phyloP scores from a whole-genome alignment of 1,140 invertebrate genomes.

The Colletes latitarsis region DNA sequence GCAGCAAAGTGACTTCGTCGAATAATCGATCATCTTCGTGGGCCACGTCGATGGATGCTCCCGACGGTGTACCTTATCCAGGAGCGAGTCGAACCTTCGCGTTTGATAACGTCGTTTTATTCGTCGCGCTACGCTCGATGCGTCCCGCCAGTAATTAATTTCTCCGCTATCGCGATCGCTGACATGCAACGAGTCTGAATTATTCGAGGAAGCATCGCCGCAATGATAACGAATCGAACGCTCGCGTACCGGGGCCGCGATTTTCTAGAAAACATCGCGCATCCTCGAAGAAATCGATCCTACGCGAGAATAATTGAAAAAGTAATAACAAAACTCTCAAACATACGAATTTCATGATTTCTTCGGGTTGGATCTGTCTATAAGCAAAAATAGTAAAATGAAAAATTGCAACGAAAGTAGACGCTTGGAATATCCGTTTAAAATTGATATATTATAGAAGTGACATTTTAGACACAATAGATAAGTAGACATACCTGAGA shows the following conservation, averaged over 20 bases:
- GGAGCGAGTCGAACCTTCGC: conserved; percentile 25
- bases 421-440: too few species aligned
- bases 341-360: too few species aligned
- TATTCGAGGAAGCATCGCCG: conserved; percentile 15
- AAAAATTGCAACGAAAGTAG: too few species aligned
- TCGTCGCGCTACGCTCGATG: conserved; percentile 8
- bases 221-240: neutral
- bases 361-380: too few species aligned
- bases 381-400: too few species aligned
- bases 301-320: neutral
- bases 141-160: conserved; percentile 46
- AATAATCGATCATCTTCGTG: conserved; percentile 52
- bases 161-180: conserved; percentile 38
- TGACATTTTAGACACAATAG: too few species aligned
- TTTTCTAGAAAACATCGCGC: neutral
- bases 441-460: too few species aligned
- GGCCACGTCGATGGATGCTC: neutral
- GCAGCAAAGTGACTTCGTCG: conserved; percentile 32
- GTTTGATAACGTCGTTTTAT: conserved; percentile 48
- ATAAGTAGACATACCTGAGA: too few species aligned
- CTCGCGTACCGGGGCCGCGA: too few species aligned
- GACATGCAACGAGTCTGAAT: conserved; percentile 41
- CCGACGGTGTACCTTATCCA: conserved; percentile 21
- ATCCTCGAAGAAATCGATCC: neutral
- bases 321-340: too few species aligned